phyloP scores from a whole-genome alignment of 23 tunicate species.

The Aplidium turbinatum region DNA sequence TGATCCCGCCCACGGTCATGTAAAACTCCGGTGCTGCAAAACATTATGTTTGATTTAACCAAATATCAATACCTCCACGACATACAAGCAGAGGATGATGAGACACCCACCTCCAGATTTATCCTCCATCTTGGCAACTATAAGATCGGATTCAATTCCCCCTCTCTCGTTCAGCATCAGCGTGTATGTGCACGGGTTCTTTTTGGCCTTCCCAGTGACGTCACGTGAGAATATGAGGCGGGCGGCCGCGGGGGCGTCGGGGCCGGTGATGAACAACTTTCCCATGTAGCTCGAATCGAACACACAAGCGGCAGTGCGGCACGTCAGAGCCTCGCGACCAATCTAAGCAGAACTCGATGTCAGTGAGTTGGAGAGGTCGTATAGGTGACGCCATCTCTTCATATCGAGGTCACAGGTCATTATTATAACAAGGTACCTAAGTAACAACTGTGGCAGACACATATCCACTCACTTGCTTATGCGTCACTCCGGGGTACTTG shows the following conservation, averaged over 20 bases:
- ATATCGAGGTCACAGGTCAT: no score
- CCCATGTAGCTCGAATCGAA: conserved; percentile 56
- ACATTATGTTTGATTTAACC: neutral
- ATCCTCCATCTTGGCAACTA: conserved; percentile 23
- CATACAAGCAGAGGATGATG: neutral
- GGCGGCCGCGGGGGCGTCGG: conserved; percentile 42
- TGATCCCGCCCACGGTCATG: conserved; percentile 69
- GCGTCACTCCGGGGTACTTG: conserved; percentile 43
- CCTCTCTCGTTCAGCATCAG: conserved; percentile 54
- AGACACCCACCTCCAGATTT: conserved; percentile 14
- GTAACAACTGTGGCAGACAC: no score
- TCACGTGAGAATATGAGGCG: conserved; percentile 27
- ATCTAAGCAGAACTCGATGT: no score
- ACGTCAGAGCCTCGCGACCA: conserved; percentile 39
- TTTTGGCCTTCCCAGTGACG: neutral
- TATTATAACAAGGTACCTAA: no score
- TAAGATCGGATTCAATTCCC: conserved; percentile 56
- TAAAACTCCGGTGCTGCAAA: conserved; percentile 36
- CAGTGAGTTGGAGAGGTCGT: no score
- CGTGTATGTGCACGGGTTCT: conserved; percentile 28
- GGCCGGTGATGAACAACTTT: conserved; percentile 32
- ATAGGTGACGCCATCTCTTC: no score
- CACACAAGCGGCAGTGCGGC: conserved; percentile 41
- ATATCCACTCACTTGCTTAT: conserved; percentile 46
- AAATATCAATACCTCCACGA: neutral